Percentiles rank a stretch among this genome's conserved stretches.
Conservation (phyloP, 1,140 invertebrate species). For the Lucilia cuprina region DNA sequence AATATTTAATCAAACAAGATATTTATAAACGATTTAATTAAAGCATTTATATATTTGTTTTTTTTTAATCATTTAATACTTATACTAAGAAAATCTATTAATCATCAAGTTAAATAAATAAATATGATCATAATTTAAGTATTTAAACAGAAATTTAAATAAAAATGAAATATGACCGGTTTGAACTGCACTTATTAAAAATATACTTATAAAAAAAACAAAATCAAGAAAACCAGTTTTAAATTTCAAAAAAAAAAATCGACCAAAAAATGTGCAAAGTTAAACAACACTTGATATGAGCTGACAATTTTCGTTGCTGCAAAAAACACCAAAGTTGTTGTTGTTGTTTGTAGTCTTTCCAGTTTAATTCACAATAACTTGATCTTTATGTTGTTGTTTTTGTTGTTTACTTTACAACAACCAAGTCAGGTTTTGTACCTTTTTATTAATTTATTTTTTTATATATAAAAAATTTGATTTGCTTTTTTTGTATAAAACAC, state of each 20-base stretch:
- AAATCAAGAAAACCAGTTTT: not conserved
- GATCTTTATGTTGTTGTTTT: not conserved
- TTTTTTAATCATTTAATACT: not conserved
- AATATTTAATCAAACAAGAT: too few relatives aligned
- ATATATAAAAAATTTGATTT: not conserved
- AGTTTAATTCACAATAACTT: not conserved
- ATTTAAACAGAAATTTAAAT: not conserved
- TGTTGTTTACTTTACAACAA: not conserved
- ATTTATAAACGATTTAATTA: too few relatives aligned
- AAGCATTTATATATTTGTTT: too few relatives aligned
- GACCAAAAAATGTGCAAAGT: not conserved
- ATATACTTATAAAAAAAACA: not conserved
- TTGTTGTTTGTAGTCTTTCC: not conserved
- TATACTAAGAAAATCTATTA: not conserved
- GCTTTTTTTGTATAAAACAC: not conserved
- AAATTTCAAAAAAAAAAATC: not conserved
- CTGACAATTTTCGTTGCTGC: not conserved
- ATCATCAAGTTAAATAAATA: not conserved
- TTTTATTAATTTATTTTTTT: not conserved
- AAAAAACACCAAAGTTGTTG: not conserved
- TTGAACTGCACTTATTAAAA: not conserved
- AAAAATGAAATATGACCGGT: not conserved
- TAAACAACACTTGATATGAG: slow-evolving; percentile 2
- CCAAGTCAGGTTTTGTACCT: not conserved
- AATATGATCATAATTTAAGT: not conserved